A percentile compares a stretch with the other conserved stretches of the same genome.
These are phyloP conservation scores for Danio tinwini DNA, from an alignment of 2,797 vertebrate genomes.

Conservation along the genomic window DNA sequence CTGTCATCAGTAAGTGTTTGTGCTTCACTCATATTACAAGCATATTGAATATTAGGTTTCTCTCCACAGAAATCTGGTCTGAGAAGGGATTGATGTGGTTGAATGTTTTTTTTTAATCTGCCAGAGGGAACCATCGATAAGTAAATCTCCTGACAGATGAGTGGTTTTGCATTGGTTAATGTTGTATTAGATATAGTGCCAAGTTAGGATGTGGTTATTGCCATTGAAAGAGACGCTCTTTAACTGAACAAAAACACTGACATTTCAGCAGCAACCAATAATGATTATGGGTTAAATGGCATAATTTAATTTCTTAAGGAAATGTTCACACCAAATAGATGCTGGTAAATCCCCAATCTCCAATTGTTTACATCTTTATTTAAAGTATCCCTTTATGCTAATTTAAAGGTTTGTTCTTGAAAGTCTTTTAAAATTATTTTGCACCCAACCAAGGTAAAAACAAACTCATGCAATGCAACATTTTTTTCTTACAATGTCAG, in stretches of 20 bases:
- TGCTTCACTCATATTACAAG: conserved; percentile 49
- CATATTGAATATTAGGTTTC: conserved; percentile 37
- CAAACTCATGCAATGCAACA: too few relatives aligned
- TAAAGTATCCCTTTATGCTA: not conserved
- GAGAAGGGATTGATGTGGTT: conserved; percentile 28
- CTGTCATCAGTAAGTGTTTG: conserved; percentile 36
- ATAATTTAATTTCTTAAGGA: not conserved
- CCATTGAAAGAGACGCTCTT: conserved; percentile 31
- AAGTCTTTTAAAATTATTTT: too few relatives aligned
- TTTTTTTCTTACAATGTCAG: too few relatives aligned
- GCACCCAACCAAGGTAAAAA: too few relatives aligned
- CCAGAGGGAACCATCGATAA: not conserved
- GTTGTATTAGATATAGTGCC: conserved; percentile 27
- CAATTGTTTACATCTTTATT: not conserved
- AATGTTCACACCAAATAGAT: conserved; percentile 11
- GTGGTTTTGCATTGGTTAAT: conserved; percentile 21
- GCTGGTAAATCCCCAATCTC: not conserved
- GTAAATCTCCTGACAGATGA: conserved; percentile 22
- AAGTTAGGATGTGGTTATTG: conserved; percentile 18
- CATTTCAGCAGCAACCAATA: not conserved
- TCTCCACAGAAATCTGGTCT: conserved; percentile 12
- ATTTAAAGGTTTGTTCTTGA: too few relatives aligned
- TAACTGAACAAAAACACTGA: conserved; percentile 9
- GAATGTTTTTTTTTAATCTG: conserved; percentile 19
- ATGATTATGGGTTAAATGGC: not conserved